Evolutionary conservation across 2,113 vertebrate genomes (phyloP).

Genomic region (Zosterops borbonicus): DNA sequence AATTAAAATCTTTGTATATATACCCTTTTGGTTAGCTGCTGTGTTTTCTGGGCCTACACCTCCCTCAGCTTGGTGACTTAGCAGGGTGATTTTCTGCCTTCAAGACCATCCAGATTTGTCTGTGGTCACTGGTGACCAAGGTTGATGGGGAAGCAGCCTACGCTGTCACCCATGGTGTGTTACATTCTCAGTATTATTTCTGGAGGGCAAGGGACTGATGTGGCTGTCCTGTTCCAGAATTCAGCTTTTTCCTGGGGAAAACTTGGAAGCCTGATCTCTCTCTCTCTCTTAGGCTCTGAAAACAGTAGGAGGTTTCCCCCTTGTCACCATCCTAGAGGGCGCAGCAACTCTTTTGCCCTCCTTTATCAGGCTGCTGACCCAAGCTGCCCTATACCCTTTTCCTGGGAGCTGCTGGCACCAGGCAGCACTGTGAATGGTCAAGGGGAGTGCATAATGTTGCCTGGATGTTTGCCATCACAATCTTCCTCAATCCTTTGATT

Average conservation of each 20-base stretch:
- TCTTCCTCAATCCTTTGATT: neutral
- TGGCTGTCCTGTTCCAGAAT: neutral
- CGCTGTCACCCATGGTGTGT: fast-evolving
- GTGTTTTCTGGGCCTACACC: neutral
- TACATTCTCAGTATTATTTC: neutral
- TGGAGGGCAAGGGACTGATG: fast-evolving
- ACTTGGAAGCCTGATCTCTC: neutral
- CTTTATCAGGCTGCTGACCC: neutral
- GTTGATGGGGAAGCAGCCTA: neutral
- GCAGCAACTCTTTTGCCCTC: neutral
- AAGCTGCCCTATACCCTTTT: fast-evolving
- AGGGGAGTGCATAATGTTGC: neutral
- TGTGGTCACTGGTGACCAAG: neutral
- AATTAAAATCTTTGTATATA: neutral
- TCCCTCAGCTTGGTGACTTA: neutral
- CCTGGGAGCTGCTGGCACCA: neutral
- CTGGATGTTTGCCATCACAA: neutral
- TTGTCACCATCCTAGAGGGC: neutral
- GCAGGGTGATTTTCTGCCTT: neutral
- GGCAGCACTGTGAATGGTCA: neutral
- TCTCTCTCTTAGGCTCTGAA: neutral
- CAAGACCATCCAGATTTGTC: neutral
- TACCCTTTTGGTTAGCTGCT: neutral
- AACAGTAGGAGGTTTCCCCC: neutral
- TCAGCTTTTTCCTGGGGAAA: neutral